These are phyloP conservation scores for Apis mellifera DNA, from an alignment of 1,140 invertebrate species.

Conservation along the genomic window Amel_HAv3.1 CM009932.2:15818001-15818500, in stretches of 20 bases:
- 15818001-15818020: background rate
- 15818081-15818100: slow-evolving; percentile 31
- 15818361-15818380: slow-evolving; percentile 72
- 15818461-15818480: slow-evolving; percentile 54
- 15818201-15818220: background rate
- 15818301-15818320: slow-evolving; percentile 40
- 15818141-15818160: background rate
- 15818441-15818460: slow-evolving; percentile 72
- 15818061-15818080: slow-evolving; percentile 28
- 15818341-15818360: slow-evolving; percentile 63
- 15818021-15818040: slow-evolving; percentile 42
- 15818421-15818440: slow-evolving; percentile 82
- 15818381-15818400: slow-evolving; percentile 73
- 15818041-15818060: slow-evolving; percentile 39
- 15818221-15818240: slow-evolving; percentile 22
- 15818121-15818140: slow-evolving; percentile 3
- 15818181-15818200: background rate
- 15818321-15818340: slow-evolving; percentile 62
- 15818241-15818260: slow-evolving; percentile 11
- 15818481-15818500: slow-evolving; percentile 5
- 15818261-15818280: slow-evolving; percentile 7
- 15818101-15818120: slow-evolving; percentile 37
- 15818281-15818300: slow-evolving; percentile 24
- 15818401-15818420: slow-evolving; percentile 79
- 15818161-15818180: slow-evolving; percentile 7